phyloP scores from a whole-genome alignment of 2,113 vertebrate genomes.

The Euleptes europaea region DNA sequence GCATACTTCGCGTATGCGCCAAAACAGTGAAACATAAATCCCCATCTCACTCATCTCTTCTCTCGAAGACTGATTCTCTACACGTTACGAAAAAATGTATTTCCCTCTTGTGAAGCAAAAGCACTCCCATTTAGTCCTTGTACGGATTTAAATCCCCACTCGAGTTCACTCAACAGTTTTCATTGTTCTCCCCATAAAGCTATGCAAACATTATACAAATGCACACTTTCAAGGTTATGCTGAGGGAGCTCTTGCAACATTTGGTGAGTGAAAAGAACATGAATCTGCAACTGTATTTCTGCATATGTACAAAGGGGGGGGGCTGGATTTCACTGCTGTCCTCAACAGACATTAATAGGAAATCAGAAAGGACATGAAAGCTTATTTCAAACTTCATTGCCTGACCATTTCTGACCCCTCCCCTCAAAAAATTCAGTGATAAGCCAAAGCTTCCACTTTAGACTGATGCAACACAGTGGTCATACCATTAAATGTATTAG shows the following conservation, averaged over 20 bases:
- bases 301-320: not conserved
- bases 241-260: conserved; percentile 59
- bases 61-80: not conserved
- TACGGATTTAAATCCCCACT: conserved; percentile 45
- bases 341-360: conserved; percentile 8
- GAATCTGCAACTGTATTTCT: conserved; percentile 51
- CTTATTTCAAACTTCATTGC: conserved; percentile 55
- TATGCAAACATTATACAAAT: conserved; percentile 55
- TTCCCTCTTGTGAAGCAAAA: not conserved
- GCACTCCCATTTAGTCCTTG: conserved; percentile 34
- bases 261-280: conserved; percentile 50
- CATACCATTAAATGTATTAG: not conserved
- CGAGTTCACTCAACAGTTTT: conserved; percentile 50
- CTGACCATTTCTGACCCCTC: conserved; percentile 46
- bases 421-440: conserved; percentile 14
- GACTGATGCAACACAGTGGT: conserved; percentile 12
- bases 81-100: not conserved
- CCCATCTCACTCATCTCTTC: not conserved
- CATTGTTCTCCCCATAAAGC: conserved; percentile 29
- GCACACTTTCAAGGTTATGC: conserved; percentile 33
- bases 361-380: conserved; percentile 45
- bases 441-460: conserved; percentile 50
- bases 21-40: not conserved
- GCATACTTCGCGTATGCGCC: not conserved
- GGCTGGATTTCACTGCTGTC: not conserved